These are phyloP conservation scores for Antidorcas marsupialis DNA, from an alignment of 2,113 vertebrate species.

Conservation along the genomic window DNA sequence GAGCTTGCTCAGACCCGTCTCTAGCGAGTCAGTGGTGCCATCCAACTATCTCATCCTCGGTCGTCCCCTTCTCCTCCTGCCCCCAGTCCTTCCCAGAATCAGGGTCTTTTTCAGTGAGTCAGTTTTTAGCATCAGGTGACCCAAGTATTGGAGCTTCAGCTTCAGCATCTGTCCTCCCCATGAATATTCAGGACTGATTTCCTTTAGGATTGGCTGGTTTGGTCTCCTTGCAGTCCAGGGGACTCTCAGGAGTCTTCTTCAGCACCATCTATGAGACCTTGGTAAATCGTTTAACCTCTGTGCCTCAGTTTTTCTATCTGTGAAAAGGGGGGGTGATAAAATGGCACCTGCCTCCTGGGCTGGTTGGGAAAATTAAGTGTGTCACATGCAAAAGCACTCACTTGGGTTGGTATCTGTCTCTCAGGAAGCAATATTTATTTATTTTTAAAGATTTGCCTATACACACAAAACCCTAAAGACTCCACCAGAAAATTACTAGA, in stretches of 20 bases:
- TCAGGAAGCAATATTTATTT: neutral
- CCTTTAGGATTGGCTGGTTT: neutral
- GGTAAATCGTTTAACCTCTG: neutral
- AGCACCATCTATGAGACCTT: neutral
- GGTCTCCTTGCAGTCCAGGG: neutral
- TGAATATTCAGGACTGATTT: neutral
- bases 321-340: neutral
- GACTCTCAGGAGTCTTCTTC: neutral
- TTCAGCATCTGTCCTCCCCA: neutral
- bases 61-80: neutral
- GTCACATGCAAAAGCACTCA: neutral
- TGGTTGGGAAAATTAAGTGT: neutral
- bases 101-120: neutral
- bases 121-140: neutral
- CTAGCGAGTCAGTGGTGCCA: neutral
- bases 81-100: neutral
- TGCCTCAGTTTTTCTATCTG: neutral
- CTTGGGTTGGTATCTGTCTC: neutral
- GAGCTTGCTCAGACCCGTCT: neutral
- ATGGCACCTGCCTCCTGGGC: neutral
- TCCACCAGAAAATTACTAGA: too few species aligned
- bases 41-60: neutral
- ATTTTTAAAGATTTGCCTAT: neutral
- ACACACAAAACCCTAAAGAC: too few species aligned
- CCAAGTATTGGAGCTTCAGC: neutral